Evolutionary conservation across 2,888 invertebrate genomes (phyloP), one percentile per base, ranked within the genome.

Genomic region (Calameuta filiformis): DNA sequence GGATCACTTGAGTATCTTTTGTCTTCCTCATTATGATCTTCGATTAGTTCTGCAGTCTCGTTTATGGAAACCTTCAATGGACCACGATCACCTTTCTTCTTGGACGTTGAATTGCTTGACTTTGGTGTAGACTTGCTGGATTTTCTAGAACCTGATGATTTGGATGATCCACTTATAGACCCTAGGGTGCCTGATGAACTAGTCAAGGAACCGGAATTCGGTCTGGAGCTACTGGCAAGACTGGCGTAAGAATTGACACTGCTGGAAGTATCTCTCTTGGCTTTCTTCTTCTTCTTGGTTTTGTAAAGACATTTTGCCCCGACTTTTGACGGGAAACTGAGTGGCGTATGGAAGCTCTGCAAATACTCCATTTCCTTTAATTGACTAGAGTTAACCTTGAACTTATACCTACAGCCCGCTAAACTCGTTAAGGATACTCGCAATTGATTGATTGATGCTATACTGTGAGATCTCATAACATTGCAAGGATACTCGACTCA

Each of bases 1-100:
- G 78, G 73, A 56, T 86, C 82, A 37, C 82, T 83, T 11, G 79
- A 77, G 68, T 80, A 83, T 77, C 81, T 82, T 31, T 83, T 76
- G 3, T 80, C 81, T 33, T 85, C 83, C 15, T 83, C 81, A 23
- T 83, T 82, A 56, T 87, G 86, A 79, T 92, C 89, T 75, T 92
- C 91, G 78, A 92, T 92, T 11, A 92, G 82, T 78, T 92, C 88
- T 11, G 92, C 92, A 2, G 90, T 92, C 80, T 93, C 92, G 79
- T 93, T 93, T 80, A 92, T 93, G 75, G 92, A 92, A 73, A 92
- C 92, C 71, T 91, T 90, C 12, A 91, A 84, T 3, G 89, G 87
- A 1, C 90, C 88, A 2, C 90, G 86, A 73, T 91, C 89, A n/a
- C 73, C 79, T 79, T 86, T 92, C 68, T 90, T 91, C 80, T 91